Evolutionary conservation across 2,113 vertebrate species (phyloP).

Genomic region (Micronisus gabar): DNA sequence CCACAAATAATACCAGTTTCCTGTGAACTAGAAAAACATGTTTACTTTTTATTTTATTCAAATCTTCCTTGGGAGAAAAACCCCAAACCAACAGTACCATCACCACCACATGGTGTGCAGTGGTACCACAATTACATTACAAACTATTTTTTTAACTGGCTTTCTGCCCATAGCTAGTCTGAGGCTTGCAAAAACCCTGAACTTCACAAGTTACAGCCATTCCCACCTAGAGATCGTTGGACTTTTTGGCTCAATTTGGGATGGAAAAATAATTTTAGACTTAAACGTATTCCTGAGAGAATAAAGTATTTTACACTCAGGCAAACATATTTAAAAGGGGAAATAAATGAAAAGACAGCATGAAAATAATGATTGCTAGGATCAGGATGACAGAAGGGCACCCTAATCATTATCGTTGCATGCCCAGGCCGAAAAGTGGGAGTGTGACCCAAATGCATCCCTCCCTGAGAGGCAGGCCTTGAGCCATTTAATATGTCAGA

Average conservation of each 20-base stretch:
- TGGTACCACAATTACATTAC: neutral
- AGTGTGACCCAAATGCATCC: neutral
- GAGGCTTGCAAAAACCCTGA: neutral
- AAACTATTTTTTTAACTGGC: neutral
- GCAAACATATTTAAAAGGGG: neutral
- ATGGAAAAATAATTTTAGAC: neutral
- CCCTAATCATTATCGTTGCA: neutral
- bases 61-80: neutral
- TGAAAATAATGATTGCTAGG: neutral
- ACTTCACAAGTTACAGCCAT: neutral
- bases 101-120: neutral
- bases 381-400: neutral
- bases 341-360: neutral
- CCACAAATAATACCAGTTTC: constrained; percentile 28
- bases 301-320: neutral
- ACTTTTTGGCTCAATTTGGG: neutral
- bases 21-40: constrained; percentile 32
- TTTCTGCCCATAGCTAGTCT: neutral
- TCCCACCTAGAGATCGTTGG: neutral
- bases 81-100: neutral
- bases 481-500: neutral
- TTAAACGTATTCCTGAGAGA: neutral
- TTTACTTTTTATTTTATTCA: constrained; percentile 29
- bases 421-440: neutral
- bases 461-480: neutral